phyloP scores from a whole-genome alignment of 2,113 vertebrate genomes.

The Pseudorhombus dupliciocellatus region DNA sequence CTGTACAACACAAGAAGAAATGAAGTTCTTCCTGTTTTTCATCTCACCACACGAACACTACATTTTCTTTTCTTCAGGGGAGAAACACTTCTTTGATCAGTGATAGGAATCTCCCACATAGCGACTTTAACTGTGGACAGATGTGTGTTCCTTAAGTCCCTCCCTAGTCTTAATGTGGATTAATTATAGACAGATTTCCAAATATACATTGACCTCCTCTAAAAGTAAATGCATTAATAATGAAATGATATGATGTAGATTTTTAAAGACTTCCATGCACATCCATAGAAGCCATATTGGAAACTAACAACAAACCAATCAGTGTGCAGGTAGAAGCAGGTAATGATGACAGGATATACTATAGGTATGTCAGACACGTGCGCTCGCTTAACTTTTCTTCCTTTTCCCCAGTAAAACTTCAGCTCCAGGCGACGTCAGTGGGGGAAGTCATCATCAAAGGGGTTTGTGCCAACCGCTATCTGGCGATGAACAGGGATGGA shows the following conservation, averaged over 20 bases:
- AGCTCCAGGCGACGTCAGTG: constrained; percentile 93
- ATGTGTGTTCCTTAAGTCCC: constrained; percentile 41
- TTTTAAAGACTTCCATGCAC: no score
- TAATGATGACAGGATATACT: no score
- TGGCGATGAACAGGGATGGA: constrained; percentile 96
- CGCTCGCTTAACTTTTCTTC: background rate
- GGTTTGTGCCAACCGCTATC: constrained; percentile 90
- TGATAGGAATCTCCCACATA: constrained; percentile 16
- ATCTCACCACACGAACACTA: background rate
- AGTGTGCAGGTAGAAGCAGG: no score
- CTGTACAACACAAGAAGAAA: background rate
- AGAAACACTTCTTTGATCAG: constrained; percentile 41
- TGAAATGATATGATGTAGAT: no score
- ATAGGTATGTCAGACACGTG: no score
- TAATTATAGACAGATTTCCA: constrained; percentile 25
- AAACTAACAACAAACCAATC: no score
- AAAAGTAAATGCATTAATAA: no score
- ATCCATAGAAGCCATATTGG: no score
- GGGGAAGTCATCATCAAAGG: constrained; percentile 97
- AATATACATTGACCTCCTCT: constrained; percentile 23
- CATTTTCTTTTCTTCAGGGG: background rate
- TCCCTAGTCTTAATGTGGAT: constrained; percentile 24
- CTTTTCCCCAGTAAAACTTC: constrained; percentile 87
- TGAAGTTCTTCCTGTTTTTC: background rate
- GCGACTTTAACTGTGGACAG: constrained; percentile 44